Percentiles rank a stretch among this genome's conserved stretches.
These are phyloP conservation scores for Lagenorhynchus albirostris DNA, from an alignment of 2,113 vertebrate genomes.

Conservation along the genomic window DNA sequence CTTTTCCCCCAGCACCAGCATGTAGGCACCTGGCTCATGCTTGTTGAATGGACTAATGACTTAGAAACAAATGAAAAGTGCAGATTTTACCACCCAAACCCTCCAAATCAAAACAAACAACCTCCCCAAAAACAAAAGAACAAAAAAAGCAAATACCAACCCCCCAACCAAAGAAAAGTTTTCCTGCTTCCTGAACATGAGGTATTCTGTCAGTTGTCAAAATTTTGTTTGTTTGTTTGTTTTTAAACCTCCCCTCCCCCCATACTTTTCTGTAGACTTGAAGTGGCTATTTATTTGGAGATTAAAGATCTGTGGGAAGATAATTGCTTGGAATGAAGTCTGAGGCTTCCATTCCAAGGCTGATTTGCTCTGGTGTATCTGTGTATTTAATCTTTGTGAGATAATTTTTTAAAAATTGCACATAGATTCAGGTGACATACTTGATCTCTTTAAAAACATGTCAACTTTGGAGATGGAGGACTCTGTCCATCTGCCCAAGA, in stretches of 20 bases:
- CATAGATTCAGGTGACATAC: not conserved
- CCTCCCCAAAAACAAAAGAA: not conserved
- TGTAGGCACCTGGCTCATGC: not conserved
- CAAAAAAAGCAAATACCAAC: not conserved
- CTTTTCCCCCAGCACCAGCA: not conserved
- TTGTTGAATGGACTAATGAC: not conserved
- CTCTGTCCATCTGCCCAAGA: not conserved
- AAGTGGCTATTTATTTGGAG: not conserved
- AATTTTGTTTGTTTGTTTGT: not conserved
- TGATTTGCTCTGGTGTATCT: not conserved
- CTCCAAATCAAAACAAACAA: not conserved
- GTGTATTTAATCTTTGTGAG: not conserved
- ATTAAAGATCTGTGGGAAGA: not conserved
- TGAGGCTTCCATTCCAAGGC: not conserved
- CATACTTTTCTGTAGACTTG: not conserved
- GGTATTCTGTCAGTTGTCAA: not conserved
- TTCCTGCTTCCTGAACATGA: constrained; percentile 1
- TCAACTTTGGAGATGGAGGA: not conserved
- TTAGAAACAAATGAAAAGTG: not conserved
- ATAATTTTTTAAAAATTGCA: not conserved
- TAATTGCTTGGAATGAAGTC: not conserved
- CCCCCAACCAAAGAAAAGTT: not conserved
- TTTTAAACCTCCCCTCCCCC: not conserved
- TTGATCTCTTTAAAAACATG: not conserved
- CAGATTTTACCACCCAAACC: not conserved